Evolutionary conservation across 2,888 invertebrate genomes (phyloP).

Genomic region (Minunthozetes semirufus): DNA sequence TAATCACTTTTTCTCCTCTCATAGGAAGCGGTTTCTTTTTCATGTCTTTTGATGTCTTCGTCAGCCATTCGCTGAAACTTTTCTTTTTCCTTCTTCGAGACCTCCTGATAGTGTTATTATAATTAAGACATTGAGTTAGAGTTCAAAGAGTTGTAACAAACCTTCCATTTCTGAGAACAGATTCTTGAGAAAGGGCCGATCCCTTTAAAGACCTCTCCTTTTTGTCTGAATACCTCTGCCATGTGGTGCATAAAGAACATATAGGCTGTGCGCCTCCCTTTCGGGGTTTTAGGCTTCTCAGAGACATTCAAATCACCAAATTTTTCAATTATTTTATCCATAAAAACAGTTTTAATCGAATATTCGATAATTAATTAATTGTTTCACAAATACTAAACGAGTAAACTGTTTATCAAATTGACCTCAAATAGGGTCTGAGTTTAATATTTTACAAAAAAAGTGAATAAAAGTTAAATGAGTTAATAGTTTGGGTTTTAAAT

Average conservation of each 20-base stretch:
- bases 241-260: neutral
- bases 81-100: neutral
- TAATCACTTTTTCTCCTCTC: neutral
- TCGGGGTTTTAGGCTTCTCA: neutral
- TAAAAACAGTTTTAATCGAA: neutral
- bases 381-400: no score
- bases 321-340: neutral
- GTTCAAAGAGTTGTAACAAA: neutral
- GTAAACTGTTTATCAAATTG: no score
- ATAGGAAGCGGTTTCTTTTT: neutral
- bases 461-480: no score
- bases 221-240: neutral
- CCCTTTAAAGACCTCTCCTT: neutral
- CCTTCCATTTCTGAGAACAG: conserved; percentile 1
- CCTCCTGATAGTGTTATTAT: neutral
- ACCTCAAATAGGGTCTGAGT: no score
- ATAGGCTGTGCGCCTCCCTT: neutral
- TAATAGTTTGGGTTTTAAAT: no score
- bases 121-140: neutral
- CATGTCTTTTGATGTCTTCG: neutral
- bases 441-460: no score
- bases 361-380: no score
- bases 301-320: neutral
- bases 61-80: neutral
- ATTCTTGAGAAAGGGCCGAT: neutral